Evolutionary conservation across 2,797 vertebrate genomes (phyloP).

Genomic region (Galaxias olidus): DNA sequence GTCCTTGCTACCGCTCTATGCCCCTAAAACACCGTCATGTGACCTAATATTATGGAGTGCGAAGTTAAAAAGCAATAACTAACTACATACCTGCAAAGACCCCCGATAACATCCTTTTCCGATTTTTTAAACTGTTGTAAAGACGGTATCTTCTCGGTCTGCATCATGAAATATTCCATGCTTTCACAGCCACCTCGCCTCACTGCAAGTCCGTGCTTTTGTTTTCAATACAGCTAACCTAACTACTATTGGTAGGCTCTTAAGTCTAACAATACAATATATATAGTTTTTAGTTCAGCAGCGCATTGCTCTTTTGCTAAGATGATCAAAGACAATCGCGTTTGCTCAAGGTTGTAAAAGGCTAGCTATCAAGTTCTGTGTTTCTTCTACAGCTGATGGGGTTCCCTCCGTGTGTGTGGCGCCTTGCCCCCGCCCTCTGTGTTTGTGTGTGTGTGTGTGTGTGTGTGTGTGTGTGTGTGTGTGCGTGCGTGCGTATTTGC

Average conservation of each 20-base stretch:
- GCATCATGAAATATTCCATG: conserved; percentile 97
- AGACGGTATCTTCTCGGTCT: conserved; percentile 88
- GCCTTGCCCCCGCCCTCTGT: conserved; percentile 68
- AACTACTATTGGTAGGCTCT: too few relatives aligned
- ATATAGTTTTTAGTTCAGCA: neutral
- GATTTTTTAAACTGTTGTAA: conserved; percentile 93
- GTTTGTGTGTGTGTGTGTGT: conserved; percentile 42
- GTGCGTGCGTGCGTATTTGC: conserved; percentile 66
- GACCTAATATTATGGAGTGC: too few relatives aligned
- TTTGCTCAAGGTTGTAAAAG: conserved; percentile 32
- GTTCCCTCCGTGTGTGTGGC: conserved; percentile 70
- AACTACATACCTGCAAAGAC: conserved; percentile 87
- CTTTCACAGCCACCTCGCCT: conserved; percentile 66
- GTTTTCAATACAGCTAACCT: neutral
- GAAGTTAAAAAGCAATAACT: too few relatives aligned
- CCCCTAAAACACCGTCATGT: too few relatives aligned
- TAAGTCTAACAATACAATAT: neutral
- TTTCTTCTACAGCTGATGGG: conserved; percentile 75
- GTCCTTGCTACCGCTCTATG: conserved; percentile 5
- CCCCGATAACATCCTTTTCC: conserved; percentile 92
- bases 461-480: conserved; percentile 41
- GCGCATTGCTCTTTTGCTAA: conserved; percentile 4
- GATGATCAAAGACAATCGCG: neutral
- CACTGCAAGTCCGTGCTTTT: conserved; percentile 15
- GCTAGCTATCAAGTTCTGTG: conserved; percentile 55